Base-by-base conservation (phyloP, 2,888 invertebrate species). In the Acrobasis suavella region DNA sequence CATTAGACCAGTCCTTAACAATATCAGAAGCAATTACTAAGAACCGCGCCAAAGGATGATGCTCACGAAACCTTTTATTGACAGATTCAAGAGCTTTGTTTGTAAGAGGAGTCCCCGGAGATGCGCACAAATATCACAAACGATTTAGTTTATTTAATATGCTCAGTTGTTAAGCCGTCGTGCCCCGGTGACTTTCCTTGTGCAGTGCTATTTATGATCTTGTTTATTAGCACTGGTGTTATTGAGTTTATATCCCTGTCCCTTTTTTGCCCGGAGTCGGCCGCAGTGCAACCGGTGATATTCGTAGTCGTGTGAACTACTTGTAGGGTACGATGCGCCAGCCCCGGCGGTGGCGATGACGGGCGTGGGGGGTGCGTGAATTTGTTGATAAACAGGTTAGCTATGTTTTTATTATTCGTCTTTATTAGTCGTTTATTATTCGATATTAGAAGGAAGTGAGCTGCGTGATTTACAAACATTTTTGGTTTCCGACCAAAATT, bases 41-140 rank as follows among this genome's bases (percentile, higher is more conserved):
- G 49, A 49, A 49, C n/a, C n/a, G 49, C n/a, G 49, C 14, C 49
- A 49, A 49, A n/a, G 49, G n/a, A n/a, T 49, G 49, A 49, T n/a
- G 49, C 49, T 49, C n/a, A 12, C 49, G 49, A 12, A 49, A 6
- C 7, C 12, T 49, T 49, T n/a, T 12, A n/a, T 49, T 49, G n/a
- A 49, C 7, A n/a, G 49, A 12, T 49, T 49, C 49, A 1, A 49
- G 8, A 12, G 8, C 49, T 14, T 49, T 49, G 8, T 49, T 49
- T n/a, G 49, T 49, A n/a, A n/a, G 12, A 12, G 49, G 49, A 49
- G 49, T 49, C 14, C n/a, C 49, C 7, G 49, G 49, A 49, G n/a
- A n/a, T 12, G 49, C 49, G 14, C 49, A 9, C n/a, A 49, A 49
- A 49, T 49, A 49, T n/a, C n/a, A n/a, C n/a, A n/a, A n/a, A n/a